Evolutionary conservation across 92 coral and sea anemone genomes (phyloP).

Genomic region (Palythoa grandis): DNA sequence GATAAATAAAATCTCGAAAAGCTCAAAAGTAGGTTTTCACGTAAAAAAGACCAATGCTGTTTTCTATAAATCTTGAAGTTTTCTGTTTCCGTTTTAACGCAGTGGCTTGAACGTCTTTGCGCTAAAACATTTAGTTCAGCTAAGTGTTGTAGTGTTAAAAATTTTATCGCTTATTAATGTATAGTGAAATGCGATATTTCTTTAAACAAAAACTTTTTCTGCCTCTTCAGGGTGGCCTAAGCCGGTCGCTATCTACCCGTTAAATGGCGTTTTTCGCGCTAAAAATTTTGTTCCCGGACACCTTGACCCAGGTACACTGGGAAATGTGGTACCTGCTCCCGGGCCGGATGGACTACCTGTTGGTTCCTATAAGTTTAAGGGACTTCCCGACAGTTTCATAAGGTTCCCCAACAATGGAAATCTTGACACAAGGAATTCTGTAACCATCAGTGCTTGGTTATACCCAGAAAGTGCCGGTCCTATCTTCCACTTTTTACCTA

Average conservation of each 20-base stretch:
- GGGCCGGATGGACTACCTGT: conserved; percentile 85
- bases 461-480: conserved; percentile 82
- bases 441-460: conserved; percentile 81
- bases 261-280: conserved; percentile 63
- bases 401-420: conserved; percentile 87
- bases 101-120: too few species aligned
- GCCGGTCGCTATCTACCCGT: conserved; percentile 82
- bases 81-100: too few species aligned
- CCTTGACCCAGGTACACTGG: conserved; percentile 66
- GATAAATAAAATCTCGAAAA: too few species aligned
- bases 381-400: conserved; percentile 68
- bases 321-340: conserved; percentile 64
- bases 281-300: conserved; percentile 75
- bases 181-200: not conserved
- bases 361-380: conserved; percentile 76
- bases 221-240: conserved; percentile 55
- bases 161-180: not conserved
- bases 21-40: too few species aligned
- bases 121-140: too few species aligned
- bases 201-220: not conserved
- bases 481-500: conserved; percentile 71
- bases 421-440: conserved; percentile 73
- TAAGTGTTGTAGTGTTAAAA: too few species aligned
- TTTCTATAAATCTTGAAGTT: too few species aligned
- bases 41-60: too few species aligned